These are phyloP conservation scores for Gallinago paraguaiae DNA, from an alignment of 2,113 vertebrate genomes.

Conservation along the genomic window DNA sequence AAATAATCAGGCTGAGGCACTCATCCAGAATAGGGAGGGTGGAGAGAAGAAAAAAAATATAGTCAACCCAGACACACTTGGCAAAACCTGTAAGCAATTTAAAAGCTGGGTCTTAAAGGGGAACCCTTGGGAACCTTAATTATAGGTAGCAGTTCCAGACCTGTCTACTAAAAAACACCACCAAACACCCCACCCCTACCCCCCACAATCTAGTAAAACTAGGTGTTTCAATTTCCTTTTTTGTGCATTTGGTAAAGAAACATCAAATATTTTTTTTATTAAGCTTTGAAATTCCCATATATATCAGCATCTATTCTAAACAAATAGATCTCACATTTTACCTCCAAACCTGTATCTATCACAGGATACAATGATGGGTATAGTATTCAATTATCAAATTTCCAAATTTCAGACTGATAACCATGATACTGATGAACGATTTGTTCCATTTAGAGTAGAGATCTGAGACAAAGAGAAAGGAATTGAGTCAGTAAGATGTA, in stretches of 20 bases:
- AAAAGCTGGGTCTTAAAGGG: not conserved
- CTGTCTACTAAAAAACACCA: not conserved
- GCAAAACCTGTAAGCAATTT: not conserved
- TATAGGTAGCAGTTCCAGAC: not conserved
- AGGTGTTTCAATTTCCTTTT: not conserved
- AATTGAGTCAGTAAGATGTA: not conserved
- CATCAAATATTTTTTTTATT: not conserved
- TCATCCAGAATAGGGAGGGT: not conserved
- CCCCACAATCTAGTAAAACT: not conserved
- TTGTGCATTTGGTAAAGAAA: not conserved
- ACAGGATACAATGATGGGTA: not conserved
- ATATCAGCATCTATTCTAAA: not conserved
- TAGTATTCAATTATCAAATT: not conserved
- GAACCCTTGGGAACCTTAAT: not conserved
- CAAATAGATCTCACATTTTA: not conserved
- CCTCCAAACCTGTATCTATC: not conserved
- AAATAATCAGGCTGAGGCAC: not conserved
- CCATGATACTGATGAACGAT: not conserved
- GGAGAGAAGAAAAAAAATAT: not conserved
- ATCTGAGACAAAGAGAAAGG: not conserved
- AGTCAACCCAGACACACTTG: not conserved
- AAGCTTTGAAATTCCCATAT: not conserved
- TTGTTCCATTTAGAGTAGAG: not conserved
- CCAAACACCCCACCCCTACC: accelerated
- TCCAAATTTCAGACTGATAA: not conserved